phyloP scores from a whole-genome alignment of 2,888 invertebrate genomes.

The Willowsia nigromaculata region DNA sequence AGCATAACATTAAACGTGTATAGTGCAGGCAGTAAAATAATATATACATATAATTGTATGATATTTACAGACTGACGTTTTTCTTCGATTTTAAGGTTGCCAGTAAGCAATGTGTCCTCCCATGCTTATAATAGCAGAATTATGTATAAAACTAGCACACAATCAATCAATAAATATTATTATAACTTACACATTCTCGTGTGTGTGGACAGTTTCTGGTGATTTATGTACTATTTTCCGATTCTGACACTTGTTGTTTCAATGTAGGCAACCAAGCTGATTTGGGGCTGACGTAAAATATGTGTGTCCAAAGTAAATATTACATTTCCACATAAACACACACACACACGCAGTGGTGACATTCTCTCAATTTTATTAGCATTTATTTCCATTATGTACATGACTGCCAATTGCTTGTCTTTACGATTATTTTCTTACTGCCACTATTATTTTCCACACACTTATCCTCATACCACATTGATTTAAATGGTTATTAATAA shows the following conservation, averaged over 20 bases:
- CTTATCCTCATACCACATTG: background rate
- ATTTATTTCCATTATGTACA: background rate
- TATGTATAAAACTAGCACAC: conserved; percentile 2
- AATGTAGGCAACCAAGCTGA: conserved; percentile 2
- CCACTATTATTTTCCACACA: conserved; percentile 31
- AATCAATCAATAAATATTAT: conserved; percentile 46
- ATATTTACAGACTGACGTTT: background rate
- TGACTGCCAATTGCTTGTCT: conserved; percentile 29
- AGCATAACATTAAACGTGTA: too few relatives aligned
- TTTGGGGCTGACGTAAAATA: conserved; percentile 11
- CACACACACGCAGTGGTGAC: background rate
- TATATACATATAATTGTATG: too few relatives aligned
- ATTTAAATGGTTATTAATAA: background rate
- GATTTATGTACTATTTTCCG: conserved; percentile 42
- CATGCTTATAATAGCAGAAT: too few relatives aligned
- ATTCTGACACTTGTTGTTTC: conserved; percentile 64
- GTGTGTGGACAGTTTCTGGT: conserved; percentile 22
- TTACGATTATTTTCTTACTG: conserved; percentile 22
- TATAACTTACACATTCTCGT: conserved; percentile 32
- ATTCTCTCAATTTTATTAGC: conserved; percentile 46
- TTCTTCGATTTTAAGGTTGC: background rate
- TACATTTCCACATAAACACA: background rate
- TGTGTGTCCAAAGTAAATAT: conserved; percentile 51
- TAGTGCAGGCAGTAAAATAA: too few relatives aligned
- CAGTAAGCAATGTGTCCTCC: background rate